Conservation (phyloP, 37 sponge, comb jelly and placozoan species). For the Geodia barretti region DNA sequence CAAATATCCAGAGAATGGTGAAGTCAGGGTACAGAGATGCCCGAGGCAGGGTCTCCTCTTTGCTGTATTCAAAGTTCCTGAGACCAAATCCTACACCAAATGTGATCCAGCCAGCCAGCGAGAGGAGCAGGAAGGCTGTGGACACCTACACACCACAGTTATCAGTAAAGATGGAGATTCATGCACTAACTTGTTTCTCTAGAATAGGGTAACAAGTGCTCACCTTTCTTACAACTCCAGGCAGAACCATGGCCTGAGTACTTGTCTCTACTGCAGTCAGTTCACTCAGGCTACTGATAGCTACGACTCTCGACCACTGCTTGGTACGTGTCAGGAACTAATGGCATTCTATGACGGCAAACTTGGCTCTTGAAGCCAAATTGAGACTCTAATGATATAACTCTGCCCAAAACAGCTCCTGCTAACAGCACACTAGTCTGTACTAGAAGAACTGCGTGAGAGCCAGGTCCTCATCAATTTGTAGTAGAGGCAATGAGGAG, state of each 20-base stretch:
- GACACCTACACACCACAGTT: constrained; percentile 23
- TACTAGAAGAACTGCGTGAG: no score
- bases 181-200: neutral
- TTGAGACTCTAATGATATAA: no score
- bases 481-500: no score
- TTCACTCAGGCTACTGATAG: no score
- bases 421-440: no score
- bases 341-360: no score
- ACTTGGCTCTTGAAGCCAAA: no score
- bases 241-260: constrained; percentile 12
- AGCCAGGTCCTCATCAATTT: no score
- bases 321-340: no score
- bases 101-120: constrained; percentile 36
- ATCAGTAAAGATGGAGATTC: neutral
- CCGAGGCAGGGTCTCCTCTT: neutral
- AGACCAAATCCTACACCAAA: constrained; percentile 58
- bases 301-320: no score
- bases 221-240: constrained; percentile 33
- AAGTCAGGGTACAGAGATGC: constrained; percentile 11
- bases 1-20: constrained; percentile 30
- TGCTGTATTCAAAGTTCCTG: constrained; percentile 39
- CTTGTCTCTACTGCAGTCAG: no score
- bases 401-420: no score
- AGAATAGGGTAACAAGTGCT: neutral
- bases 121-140: constrained; percentile 31